phyloP scores from a whole-genome alignment of 1,140 invertebrate species.

The Eumeta japonica region DNA sequence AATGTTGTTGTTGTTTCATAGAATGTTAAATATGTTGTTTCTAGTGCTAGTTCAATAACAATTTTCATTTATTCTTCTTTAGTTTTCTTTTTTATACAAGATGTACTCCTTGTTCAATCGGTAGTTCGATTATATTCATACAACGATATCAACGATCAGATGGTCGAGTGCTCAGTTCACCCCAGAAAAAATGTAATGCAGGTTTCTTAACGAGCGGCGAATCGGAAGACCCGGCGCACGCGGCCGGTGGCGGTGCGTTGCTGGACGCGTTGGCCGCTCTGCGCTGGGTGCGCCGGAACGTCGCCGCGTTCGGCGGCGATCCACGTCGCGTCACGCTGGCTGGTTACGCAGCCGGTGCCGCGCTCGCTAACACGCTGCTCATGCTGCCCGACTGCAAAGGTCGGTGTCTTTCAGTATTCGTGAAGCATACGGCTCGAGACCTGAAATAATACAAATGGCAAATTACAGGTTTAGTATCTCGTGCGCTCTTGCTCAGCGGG shows the following conservation, averaged over 20 bases:
- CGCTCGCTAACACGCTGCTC: conserved; percentile 80
- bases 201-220: conserved; percentile 68
- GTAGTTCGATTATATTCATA: too few species aligned
- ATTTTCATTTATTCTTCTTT: too few species aligned
- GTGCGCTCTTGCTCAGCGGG: conserved; percentile 83
- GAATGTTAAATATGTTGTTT: too few species aligned
- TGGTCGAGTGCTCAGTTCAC: too few species aligned
- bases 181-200: conserved; percentile 27
- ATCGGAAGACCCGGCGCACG: conserved; percentile 19
- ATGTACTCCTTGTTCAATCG: too few species aligned
- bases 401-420: conserved; percentile 20
- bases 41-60: too few species aligned
- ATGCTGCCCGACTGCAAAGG: conserved; percentile 72
- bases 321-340: conserved; percentile 77
- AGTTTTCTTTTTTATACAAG: too few species aligned
- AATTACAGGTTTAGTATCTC: conserved; percentile 73
- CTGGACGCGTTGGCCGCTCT: conserved; percentile 70
- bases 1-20: too few species aligned
- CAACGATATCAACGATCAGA: too few species aligned
- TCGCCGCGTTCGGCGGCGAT: conserved; percentile 80
- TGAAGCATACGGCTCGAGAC: neutral
- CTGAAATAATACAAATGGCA: neutral
- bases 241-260: conserved; percentile 47
- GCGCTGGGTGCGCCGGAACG: conserved; percentile 73
- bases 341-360: conserved; percentile 84